A percentile compares a stretch with the other conserved stretches of the same genome.
Conservation (phyloP, 2,888 invertebrate species). For the Ochropleura leucogaster region DNA sequence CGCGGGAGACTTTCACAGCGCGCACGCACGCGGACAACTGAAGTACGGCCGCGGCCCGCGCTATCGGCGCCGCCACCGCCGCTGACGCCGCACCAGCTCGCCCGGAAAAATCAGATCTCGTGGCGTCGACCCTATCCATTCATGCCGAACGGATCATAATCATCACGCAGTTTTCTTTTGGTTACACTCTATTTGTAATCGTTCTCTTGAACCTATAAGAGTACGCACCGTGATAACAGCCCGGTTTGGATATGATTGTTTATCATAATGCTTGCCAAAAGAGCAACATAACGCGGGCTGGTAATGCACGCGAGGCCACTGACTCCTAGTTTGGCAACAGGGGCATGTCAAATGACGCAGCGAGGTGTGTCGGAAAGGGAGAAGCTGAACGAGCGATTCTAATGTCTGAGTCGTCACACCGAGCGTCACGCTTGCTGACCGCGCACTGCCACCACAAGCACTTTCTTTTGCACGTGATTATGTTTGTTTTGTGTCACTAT, state of each 20-base stretch:
- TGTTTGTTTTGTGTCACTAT: conserved; percentile 75
- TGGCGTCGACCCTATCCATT: conserved; percentile 88
- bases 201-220: conserved; percentile 70
- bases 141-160: conserved; percentile 86
- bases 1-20: conserved; percentile 87
- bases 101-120: conserved; percentile 87
- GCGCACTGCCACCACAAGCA: conserved; percentile 78
- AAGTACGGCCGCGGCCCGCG: conserved; percentile 79
- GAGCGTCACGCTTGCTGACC: conserved; percentile 82
- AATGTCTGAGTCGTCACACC: conserved; percentile 79
- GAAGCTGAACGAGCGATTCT: conserved; percentile 78
- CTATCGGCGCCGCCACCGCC: conserved; percentile 79
- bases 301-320: conserved; percentile 66
- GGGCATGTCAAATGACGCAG: conserved; percentile 78
- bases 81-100: conserved; percentile 80
- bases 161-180: conserved; percentile 84
- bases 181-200: conserved; percentile 85
- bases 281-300: conserved; percentile 49
- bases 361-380: conserved; percentile 85
- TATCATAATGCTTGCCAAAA: conserved; percentile 50
- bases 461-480: conserved; percentile 87
- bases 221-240: conserved; percentile 70
- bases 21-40: conserved; percentile 89
- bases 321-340: conserved; percentile 76
- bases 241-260: conserved; percentile 44